Conservation (phyloP, 1,140 invertebrate genomes). For the Hestina assimilis region DNA sequence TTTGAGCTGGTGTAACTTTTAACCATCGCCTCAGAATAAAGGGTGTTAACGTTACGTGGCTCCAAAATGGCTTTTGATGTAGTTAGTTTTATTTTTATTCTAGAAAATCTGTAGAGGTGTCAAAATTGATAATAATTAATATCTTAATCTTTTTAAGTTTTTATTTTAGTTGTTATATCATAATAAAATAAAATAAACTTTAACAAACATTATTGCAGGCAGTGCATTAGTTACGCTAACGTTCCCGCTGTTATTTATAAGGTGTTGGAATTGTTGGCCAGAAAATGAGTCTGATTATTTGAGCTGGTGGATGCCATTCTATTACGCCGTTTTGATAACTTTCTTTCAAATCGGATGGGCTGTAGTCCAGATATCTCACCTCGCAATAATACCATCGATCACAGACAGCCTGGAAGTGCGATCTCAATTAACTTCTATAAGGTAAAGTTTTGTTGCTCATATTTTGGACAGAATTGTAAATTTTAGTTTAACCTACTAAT, state of each 20-base stretch:
- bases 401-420: constrained; percentile 83
- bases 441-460: constrained; percentile 76
- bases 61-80: too few species aligned
- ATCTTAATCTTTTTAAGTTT: too few species aligned
- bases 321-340: constrained; percentile 87
- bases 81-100: too few species aligned
- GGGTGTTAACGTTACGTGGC: too few species aligned
- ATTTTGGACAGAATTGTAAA: too few species aligned
- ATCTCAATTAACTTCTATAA: constrained; percentile 88
- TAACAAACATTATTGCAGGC: constrained; percentile 41
- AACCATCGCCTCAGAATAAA: too few species aligned
- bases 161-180: too few species aligned
- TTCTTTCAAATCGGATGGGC: constrained; percentile 96
- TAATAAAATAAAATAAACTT: too few species aligned
- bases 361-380: constrained; percentile 92
- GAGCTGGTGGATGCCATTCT: constrained; percentile 81
- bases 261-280: constrained; percentile 81
- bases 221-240: constrained; percentile 53
- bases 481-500: too few species aligned
- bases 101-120: too few species aligned
- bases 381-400: constrained; percentile 91
- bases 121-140: too few species aligned
- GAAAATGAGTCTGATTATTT: constrained; percentile 48
- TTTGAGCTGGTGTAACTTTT: too few species aligned
- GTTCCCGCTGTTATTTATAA: constrained; percentile 91